A percentile compares a stretch with the other conserved stretches of the same genome.
Evolutionary conservation across 2,113 vertebrate species (phyloP).

Genomic region (Meriones unguiculatus): DNA sequence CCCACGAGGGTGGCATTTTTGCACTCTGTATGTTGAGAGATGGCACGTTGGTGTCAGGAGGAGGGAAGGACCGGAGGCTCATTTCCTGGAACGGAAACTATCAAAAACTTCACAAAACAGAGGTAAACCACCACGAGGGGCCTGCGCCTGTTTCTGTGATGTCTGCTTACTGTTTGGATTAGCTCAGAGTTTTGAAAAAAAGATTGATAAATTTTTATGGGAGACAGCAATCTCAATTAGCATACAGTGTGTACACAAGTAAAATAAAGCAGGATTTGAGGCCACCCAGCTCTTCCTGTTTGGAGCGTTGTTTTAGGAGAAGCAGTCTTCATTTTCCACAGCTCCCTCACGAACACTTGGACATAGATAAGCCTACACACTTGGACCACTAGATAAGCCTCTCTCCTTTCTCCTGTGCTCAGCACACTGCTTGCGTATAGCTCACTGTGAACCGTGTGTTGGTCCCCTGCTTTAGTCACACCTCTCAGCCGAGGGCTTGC

Average conservation of each 20-base stretch:
- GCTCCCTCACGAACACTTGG: background rate
- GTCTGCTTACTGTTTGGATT: background rate
- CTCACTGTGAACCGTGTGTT: background rate
- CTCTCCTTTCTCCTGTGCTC: background rate
- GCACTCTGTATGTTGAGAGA: conserved; percentile 97
- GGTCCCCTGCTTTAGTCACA: accelerated
- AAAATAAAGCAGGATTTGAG: background rate
- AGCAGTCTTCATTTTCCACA: background rate
- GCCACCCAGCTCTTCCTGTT: background rate
- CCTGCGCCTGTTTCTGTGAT: background rate
- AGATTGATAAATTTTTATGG: background rate
- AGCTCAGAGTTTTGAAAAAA: background rate
- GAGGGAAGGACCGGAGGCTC: conserved; percentile 96
- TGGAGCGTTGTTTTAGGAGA: background rate
- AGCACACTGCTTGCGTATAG: accelerated
- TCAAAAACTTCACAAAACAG: conserved; percentile 94
- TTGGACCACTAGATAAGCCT: no score
- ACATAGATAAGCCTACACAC: no score
- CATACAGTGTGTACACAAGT: background rate
- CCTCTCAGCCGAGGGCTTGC: background rate
- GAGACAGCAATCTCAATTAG: background rate
- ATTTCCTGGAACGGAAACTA: conserved; percentile 96
- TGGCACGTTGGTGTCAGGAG: conserved; percentile 95
- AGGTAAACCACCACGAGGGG: conserved; percentile 87
- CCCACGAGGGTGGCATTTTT: conserved; percentile 98